Conservation (phyloP, 2,113 vertebrate genomes). For the Strix aluco region DNA sequence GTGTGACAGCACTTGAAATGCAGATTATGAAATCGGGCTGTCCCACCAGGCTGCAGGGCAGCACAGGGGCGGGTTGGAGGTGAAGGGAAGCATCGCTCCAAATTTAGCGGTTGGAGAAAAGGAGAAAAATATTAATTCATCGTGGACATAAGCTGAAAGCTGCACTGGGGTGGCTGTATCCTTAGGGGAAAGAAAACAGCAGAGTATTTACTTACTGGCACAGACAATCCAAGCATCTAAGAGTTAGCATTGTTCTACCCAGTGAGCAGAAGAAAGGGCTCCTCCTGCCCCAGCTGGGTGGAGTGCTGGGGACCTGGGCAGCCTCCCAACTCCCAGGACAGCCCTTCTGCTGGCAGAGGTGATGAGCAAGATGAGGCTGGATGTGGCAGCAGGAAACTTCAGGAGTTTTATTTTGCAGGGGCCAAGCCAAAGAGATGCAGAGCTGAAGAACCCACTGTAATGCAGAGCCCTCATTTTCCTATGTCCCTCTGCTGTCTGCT, state of each 20-base stretch:
- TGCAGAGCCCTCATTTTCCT: not conserved
- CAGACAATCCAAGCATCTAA: accelerated
- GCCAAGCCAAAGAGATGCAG: not conserved
- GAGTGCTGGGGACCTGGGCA: accelerated
- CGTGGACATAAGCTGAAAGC: not conserved
- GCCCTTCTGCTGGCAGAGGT: not conserved
- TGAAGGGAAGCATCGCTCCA: not conserved
- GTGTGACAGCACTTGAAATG: not conserved
- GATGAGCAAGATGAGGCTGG: accelerated
- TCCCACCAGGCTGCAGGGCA: not conserved
- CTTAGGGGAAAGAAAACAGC: not conserved
- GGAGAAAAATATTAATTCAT: not conserved
- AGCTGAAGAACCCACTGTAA: not conserved
- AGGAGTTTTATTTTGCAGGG: not conserved
- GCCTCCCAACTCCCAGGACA: not conserved
- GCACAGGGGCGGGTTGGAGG: not conserved
- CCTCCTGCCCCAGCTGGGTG: not conserved
- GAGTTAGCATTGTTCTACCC: not conserved
- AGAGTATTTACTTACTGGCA: not conserved
- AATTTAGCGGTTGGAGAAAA: not conserved
- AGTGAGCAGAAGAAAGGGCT: not conserved
- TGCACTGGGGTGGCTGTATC: not conserved
- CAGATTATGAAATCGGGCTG: not conserved
- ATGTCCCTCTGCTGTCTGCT: not conserved
- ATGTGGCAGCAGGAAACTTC: not conserved